Evolutionary conservation across 1,140 invertebrate species (phyloP).

Genomic region (Penaeus vannamei): DNA sequence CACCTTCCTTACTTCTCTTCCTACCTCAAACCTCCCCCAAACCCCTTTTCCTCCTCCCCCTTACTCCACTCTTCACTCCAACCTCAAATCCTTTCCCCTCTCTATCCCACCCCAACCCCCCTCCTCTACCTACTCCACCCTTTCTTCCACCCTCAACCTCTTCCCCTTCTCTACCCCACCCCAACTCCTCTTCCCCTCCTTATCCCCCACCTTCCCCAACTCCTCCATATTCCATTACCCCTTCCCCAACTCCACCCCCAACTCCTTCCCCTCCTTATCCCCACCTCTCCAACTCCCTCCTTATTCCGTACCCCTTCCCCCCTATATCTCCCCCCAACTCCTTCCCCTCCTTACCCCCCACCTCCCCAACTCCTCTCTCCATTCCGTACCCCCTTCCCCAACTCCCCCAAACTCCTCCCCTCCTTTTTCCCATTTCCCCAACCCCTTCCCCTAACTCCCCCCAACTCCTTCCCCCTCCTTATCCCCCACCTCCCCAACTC

Average conservation of each 20-base stretch:
- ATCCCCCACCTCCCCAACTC: too few species aligned
- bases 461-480: too few species aligned
- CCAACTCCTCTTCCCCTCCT: too few species aligned
- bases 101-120: not conserved
- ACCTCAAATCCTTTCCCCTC: not conserved
- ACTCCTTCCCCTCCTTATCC: not conserved
- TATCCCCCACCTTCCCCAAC: not conserved
- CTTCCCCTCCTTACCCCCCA: not conserved
- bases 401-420: too few species aligned
- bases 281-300: not conserved
- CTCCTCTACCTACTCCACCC: not conserved
- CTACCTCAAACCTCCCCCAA: not conserved
- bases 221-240: too few species aligned
- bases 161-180: not conserved
- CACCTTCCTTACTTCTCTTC: not conserved
- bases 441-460: too few species aligned
- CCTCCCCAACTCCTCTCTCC: too few species aligned
- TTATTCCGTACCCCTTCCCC: not conserved
- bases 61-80: too few species aligned
- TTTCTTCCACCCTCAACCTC: too few species aligned
- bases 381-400: too few species aligned
- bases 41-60: not conserved
- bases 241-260: not conserved
- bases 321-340: too few species aligned
- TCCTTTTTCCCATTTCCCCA: too few species aligned